Evolutionary conservation across 2,888 invertebrate genomes (phyloP).

Genomic region (Erebia aethiops): DNA sequence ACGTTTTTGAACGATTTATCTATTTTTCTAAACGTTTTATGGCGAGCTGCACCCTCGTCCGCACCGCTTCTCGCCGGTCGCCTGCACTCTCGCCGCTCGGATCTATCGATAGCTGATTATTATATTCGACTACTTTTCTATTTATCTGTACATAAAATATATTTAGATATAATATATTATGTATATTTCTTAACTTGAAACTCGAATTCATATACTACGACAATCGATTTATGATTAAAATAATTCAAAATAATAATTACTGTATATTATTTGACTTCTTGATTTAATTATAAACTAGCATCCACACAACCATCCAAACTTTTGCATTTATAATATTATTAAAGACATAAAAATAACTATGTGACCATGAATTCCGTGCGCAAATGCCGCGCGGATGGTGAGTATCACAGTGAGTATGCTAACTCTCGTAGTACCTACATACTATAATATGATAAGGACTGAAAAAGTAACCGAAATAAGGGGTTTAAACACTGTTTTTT

Average conservation of each 20-base stretch:
- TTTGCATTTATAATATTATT: no score
- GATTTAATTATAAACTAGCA: not conserved
- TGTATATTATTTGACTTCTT: slow-evolving; percentile 43
- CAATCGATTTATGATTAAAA: slow-evolving; percentile 82
- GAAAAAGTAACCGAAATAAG: no score
- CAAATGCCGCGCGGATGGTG: no score
- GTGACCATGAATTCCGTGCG: no score
- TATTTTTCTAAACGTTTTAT: slow-evolving; percentile 83
- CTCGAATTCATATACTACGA: slow-evolving; percentile 81
- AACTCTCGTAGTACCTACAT: no score
- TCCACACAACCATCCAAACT: no score
- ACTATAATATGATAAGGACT: no score
- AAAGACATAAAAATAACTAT: no score
- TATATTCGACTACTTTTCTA: slow-evolving; percentile 83
- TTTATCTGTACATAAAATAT: slow-evolving; percentile 83
- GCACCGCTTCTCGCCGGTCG: slow-evolving; percentile 80
- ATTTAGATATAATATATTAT: slow-evolving; percentile 83
- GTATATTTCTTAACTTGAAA: slow-evolving; percentile 82
- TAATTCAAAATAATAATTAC: slow-evolving; percentile 47
- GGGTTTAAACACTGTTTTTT: no score
- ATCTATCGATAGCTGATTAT: slow-evolving; percentile 81
- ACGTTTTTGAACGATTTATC: slow-evolving; percentile 83
- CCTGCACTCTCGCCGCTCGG: slow-evolving; percentile 81
- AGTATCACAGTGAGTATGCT: no score
- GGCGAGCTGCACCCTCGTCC: slow-evolving; percentile 81